Evolutionary conservation across 2,113 vertebrate genomes (phyloP), one percentile per base, ranked within the genome.

Genomic region (Chinchilla lanigera): DNA sequence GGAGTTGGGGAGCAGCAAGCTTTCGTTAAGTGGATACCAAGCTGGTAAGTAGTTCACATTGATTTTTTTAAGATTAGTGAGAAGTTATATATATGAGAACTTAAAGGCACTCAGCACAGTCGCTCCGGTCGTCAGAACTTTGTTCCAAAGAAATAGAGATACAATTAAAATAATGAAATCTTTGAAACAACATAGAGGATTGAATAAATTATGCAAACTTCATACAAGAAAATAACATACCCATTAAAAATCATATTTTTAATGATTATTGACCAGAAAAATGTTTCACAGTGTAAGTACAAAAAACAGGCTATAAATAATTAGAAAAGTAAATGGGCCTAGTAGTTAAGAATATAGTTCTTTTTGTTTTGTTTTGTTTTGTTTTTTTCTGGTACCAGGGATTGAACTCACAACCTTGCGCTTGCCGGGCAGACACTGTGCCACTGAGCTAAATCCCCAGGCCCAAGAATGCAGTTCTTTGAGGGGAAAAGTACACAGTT

Each of bases 211-310:
- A 56, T 38, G 58, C 47, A 89, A 86, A 19, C n/a, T 52, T 63
- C 20, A 69, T 56, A 78, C 58, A 16, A 94, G 60, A 30, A 65
- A 90, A 80, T 82, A 56, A 87, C 28, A 80, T 77, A 80, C 19
- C 16, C 50, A 56, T 10, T 87, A 33, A 41, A 88, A 81, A 90
- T 95, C n/a, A 77, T 73, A 38, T 92, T 86, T 92, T 92, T 86
- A 92, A 82, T 92, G 41, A 35, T 35, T 89, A 26, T 94, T 80
- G 65, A 89, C 61, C 16, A 80, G 67, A 78, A 83, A 75, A 94
- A 7, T 60, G 54, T 17, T 92, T 96, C 9, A 26, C 71, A 28
- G 17, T 83, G 7, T 86, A 78, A 82, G 20, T 73, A 13, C 17
- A 83, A 60, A 92, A 89, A 52, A 11, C 50, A 95, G 5, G 1